A percentile compares a stretch with the other conserved stretches of the same genome.
Conservation (phyloP, 2,113 vertebrate genomes). For the Charina bottae region DNA sequence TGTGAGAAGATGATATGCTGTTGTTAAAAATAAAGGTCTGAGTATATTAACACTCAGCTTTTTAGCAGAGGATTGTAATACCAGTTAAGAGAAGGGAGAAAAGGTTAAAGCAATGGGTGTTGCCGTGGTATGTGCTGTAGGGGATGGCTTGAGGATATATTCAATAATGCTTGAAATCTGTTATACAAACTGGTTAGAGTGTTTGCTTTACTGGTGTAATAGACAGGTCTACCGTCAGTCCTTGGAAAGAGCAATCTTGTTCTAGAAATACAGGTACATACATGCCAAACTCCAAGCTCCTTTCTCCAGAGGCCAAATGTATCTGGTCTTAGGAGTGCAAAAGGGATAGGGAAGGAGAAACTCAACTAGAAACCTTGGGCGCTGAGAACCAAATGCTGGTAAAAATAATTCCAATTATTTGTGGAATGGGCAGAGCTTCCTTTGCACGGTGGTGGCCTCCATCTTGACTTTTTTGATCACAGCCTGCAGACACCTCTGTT, state of each 20-base stretch:
- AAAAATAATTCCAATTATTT: constrained; percentile 9
- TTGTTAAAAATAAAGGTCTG: background rate
- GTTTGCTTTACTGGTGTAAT: background rate
- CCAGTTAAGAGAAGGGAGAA: background rate
- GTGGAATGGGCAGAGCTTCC: background rate
- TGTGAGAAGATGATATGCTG: background rate
- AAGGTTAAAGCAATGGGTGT: background rate
- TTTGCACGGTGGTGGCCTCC: background rate
- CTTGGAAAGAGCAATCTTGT: background rate
- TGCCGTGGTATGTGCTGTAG: background rate
- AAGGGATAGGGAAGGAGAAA: constrained; percentile 3
- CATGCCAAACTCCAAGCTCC: background rate
- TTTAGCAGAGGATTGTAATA: background rate
- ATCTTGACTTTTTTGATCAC: background rate
- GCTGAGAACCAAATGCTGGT: background rate
- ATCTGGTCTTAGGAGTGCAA: constrained; percentile 15
- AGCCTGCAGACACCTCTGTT: background rate
- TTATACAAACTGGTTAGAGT: background rate
- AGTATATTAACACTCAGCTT: background rate
- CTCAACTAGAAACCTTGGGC: background rate
- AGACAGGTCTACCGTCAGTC: background rate
- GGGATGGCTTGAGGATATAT: background rate
- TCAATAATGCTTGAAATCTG: background rate
- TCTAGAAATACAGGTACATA: constrained; percentile 7
- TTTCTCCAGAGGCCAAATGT: constrained; percentile 24